A percentile compares a stretch with the other conserved stretches of the same genome.
Evolutionary conservation across 1,140 invertebrate genomes (phyloP).

Genomic region (Chironomus striatipennis): DNA sequence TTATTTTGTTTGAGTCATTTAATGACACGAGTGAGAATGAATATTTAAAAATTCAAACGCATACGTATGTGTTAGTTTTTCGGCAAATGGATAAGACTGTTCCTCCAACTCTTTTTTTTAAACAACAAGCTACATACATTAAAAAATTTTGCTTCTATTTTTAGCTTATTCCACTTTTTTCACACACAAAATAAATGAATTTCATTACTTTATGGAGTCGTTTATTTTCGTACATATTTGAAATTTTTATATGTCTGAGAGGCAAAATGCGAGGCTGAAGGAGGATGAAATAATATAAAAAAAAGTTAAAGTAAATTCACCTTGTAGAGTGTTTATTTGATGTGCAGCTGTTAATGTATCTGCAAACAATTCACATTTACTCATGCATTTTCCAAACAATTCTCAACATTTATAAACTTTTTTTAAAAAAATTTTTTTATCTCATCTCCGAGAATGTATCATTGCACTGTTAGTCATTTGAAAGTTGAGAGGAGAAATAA

Average conservation of each 20-base stretch:
- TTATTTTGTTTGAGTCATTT: neutral
- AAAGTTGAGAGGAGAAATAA: too few species aligned
- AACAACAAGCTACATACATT: neutral
- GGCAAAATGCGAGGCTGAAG: neutral
- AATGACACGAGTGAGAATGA: neutral
- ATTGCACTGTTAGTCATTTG: too few species aligned
- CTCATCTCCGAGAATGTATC: too few species aligned
- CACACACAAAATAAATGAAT: neutral
- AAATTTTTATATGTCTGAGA: constrained; percentile 8
- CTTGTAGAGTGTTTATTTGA: neutral
- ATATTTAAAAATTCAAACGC: neutral
- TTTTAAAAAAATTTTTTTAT: too few species aligned
- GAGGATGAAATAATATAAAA: too few species aligned
- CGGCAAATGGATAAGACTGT: neutral
- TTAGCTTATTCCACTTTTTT: neutral
- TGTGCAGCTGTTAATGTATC: neutral
- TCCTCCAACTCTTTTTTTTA: neutral
- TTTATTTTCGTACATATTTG: neutral
- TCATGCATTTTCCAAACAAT: too few species aligned
- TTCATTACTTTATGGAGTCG: constrained; percentile 2
- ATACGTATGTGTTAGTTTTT: neutral
- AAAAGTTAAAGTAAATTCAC: neutral
- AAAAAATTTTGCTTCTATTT: neutral
- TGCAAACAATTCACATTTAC: too few species aligned
- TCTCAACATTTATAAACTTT: too few species aligned